Percentiles rank a stretch among this genome's conserved stretches.
Conservation (phyloP, 2,113 vertebrate genomes). For the Rutilus rutilus region DNA sequence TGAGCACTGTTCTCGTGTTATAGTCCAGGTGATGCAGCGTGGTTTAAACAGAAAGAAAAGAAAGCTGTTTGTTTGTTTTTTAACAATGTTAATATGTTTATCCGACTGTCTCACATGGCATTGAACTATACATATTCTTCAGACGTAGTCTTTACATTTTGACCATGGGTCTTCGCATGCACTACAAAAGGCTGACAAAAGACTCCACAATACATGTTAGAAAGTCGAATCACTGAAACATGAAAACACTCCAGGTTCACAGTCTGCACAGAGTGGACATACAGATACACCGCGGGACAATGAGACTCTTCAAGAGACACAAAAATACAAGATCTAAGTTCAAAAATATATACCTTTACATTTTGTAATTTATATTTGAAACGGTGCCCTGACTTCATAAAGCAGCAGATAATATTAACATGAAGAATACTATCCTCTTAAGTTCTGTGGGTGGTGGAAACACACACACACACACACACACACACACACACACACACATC, state of each 20-base stretch:
- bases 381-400: conserved; percentile 65
- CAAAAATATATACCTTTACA: conserved; percentile 63
- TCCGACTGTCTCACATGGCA: conserved; percentile 71
- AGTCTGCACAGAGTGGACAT: conserved; percentile 67
- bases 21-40: neutral
- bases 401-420: conserved; percentile 71
- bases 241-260: conserved; percentile 59
- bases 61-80: conserved; percentile 23
- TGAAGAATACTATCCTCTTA: conserved; percentile 55
- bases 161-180: conserved; percentile 80
- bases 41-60: conserved; percentile 35
- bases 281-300: conserved; percentile 78
- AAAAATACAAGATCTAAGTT: conserved; percentile 70
- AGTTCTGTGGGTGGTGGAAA: conserved; percentile 31
- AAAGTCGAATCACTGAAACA: conserved; percentile 76
- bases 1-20: neutral
- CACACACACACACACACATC: conserved; percentile 57
- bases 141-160: conserved; percentile 66
- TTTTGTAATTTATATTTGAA: conserved; percentile 63
- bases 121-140: conserved; percentile 71
- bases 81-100: conserved; percentile 76
- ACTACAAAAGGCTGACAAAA: conserved; percentile 85
- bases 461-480: conserved; percentile 55
- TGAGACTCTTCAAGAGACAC: conserved; percentile 80
- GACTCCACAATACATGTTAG: conserved; percentile 81